These are phyloP conservation scores for Lucilia cuprina DNA, from an alignment of 1,140 invertebrate genomes.

Conservation along the genomic window DNA sequence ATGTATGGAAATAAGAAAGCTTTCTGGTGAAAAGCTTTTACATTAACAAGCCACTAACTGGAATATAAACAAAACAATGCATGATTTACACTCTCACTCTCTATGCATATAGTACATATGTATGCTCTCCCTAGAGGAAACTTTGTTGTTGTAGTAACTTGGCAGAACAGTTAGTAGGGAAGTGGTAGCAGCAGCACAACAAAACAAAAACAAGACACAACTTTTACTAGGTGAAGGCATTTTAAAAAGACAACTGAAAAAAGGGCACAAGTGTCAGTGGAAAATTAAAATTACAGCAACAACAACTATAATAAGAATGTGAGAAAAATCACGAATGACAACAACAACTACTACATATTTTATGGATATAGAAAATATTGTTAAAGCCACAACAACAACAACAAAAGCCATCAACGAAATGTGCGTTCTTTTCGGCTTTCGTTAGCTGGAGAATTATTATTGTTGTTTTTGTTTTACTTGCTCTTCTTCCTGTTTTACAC, in stretches of 20 bases:
- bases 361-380: not conserved
- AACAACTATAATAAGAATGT: not conserved
- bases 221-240: slow-evolving; percentile 14
- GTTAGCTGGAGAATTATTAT: not conserved
- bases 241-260: not conserved
- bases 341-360: not conserved
- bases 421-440: not conserved
- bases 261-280: slow-evolving; percentile 16
- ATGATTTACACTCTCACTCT: not conserved
- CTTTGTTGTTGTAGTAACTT: not conserved
- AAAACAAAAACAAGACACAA: not conserved
- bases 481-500: not conserved
- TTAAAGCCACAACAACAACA: not conserved
- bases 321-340: not conserved
- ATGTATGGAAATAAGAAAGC: not conserved
- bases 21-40: not conserved
- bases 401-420: not conserved
- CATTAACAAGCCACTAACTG: not conserved
- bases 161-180: not conserved
- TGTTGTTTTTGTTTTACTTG: not conserved
- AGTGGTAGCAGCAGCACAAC: not conserved
- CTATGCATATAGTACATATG: not conserved
- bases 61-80: slow-evolving; percentile 8
- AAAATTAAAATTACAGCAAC: not conserved
- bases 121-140: not conserved